Base-by-base conservation (phyloP, 2,888 invertebrate species). In the Lasiommata megera region DNA sequence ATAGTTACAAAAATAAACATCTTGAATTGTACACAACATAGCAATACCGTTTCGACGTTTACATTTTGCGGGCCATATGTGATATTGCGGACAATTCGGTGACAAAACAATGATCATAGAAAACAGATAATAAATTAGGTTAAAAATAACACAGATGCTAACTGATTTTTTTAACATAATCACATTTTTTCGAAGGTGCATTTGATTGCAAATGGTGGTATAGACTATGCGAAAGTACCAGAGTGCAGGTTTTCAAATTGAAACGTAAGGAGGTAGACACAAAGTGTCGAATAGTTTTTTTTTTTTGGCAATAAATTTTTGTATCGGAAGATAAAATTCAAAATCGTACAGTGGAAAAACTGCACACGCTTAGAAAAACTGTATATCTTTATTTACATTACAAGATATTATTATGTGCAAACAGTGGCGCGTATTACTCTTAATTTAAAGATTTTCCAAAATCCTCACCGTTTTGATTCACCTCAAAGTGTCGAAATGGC, bases 1-100 rank as follows among this genome's bases (percentile, higher is more conserved):
- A 53, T 61, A 64, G 61, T 64, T 80, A 83, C 57, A 84, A 82
- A 85, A 82, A 84, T 84, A 86, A 84, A 79, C 69, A 75, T 84
- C 75, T 77, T 79, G 80, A 81, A 80, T 78, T 78, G 77, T 79
- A 81, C 71, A 80, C 68, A 75, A 69, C 69, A 76, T 76, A 76
- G 74, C 72, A 78, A 80, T 72, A 75, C 68, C 65, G 48, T 43
- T 70, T 51, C 59, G 61, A 59, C 31, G 31, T 7, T 56, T 56
- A 54, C 61, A 56, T 57, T 58, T 16, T 57, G 54, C 51, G 55
- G 52, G 47, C 43, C 31, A 52, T 14, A 34, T 17, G 36, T 6
- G 9, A 11, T 12, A 29, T 7, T 43, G 11, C 46, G 29, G 28
- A 31, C 3, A 16, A 31, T 46, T 31, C 6, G 46, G n/a, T 31